Evolutionary conservation across 2,797 vertebrate species (phyloP), one percentile per base, ranked within the genome.

Genomic region (Brachyalestes nurse): DNA sequence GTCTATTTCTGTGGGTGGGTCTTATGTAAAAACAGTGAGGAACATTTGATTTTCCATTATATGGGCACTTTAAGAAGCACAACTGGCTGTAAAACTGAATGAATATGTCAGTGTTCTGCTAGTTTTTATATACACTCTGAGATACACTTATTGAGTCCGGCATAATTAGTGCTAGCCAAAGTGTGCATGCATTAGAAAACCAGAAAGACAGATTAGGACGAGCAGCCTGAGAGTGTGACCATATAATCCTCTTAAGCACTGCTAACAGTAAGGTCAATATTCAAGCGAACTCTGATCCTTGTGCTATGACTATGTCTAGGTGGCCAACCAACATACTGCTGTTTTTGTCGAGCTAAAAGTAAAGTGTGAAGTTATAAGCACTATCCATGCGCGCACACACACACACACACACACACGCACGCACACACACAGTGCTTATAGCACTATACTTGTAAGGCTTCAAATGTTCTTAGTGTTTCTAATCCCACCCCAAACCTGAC

Each of bases 271-370:
- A 45, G n/a, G 49, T 47, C 55, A 82, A 61, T n/a, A 62, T 58
- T 81, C 53, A 28, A 70, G 19, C 76, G 66, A 82, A 67, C 79
- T 79, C 70, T 71, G 51, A 53, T 67, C 61, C 74, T 60, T 72
- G 61, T 10, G 28, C 57, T 65, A 73, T 53, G 34, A 73, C 49
- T 16, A 17, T 13, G 28, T 23, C 57, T 53, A 61, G 61, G 66
- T 58, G 61, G 74, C 47, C 51, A 78, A 45, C 49, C 17, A 42
- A 21, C 0, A 13, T 14, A 17, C 38, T 1, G 4, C 42, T 23
- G 60, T 77, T 47, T 38, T 40, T 51, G 23, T 64, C 16, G 38
- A 58, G 49, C 55, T 23, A 10, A 58, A 34, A 72, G 53, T 67
- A 78, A 75, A 25, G 72, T 70, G 55, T 64, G 75, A 78, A 77